Evolutionary conservation across 2,797 vertebrate species (phyloP), one percentile per base, ranked within the genome.

Genomic region (Helarctos malayanus): DNA sequence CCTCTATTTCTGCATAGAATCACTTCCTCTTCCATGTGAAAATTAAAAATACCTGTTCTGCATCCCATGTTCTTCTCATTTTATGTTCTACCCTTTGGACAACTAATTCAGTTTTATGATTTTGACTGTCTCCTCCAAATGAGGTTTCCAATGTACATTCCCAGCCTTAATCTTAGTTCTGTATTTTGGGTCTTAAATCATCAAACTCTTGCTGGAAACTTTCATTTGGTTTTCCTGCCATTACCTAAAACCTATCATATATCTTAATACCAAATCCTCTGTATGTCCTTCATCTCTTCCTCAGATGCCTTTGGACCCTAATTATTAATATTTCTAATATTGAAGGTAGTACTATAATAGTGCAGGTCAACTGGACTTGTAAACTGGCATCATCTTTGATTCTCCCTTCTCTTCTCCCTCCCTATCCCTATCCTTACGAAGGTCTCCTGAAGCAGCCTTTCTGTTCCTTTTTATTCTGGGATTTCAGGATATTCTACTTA

Each of bases 291-390:
- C 45, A 80, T 61, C 11, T 95, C 61, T 78, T 89, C 27, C 29
- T 86, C 52, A 38, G 35, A 87, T 27, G 11, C 18, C 27, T 89
- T 18, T 82, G 68, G n/a, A 83, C 15, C 0, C 38, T 91, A 79
- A 94, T 79, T 79, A 57, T 84, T 76, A 84, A 18, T 57, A 82
- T 65, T 93, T 54, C 54, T 93, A 97, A 92, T 56, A 82, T 1
- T 56, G 13, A 3, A 73, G 9, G 38, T 41, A 65, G 3, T 38
- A 79, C 54, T 88, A 80, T 61, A 89, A 68, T 32, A 82, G 45
- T 68, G 8, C 19, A 75, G 45, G 23, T 83, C 29, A 25, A 92
- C 29, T 23, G 80, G 45, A 73, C 38, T 81, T 76, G 25, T 47
- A 73, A 68, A 56, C 19, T 84, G 29, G 18, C 45, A 95, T 38